Evolutionary conservation across 2,888 invertebrate species (phyloP).

Genomic region (Dicyrtoma fusca): DNA sequence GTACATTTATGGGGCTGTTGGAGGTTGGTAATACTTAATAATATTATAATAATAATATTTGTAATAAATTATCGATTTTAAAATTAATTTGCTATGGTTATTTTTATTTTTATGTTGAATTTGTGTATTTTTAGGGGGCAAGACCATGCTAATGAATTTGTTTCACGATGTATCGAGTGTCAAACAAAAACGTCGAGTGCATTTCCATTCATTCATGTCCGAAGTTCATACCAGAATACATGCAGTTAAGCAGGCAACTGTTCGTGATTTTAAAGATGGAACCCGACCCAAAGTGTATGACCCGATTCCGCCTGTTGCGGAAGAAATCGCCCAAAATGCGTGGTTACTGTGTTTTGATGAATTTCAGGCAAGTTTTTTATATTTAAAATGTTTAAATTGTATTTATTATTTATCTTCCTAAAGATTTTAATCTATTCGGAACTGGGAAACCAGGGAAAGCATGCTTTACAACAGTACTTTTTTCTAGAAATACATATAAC

Average conservation of each 20-base stretch:
- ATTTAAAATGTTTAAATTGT: not conserved
- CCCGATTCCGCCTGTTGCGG: conserved; percentile 92
- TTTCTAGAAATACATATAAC: too few species aligned
- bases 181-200: conserved; percentile 71
- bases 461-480: too few species aligned
- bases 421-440: too few species aligned
- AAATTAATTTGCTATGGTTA: not conserved
- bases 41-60: not conserved
- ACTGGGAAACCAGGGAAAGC: too few species aligned
- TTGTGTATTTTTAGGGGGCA: conserved; percentile 70
- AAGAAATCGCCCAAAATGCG: conserved; percentile 78
- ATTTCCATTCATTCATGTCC: conserved; percentile 97
- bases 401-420: too few species aligned
- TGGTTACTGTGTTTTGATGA: conserved; percentile 98
- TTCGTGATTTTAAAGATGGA: conserved; percentile 61
- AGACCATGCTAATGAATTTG: conserved; percentile 99
- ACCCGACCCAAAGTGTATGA: conserved; percentile 77
- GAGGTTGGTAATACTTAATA: conserved; percentile 3
- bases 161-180: conserved; percentile 79
- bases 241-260: conserved; percentile 70
- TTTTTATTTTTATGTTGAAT: not conserved
- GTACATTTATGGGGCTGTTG: conserved; percentile 78
- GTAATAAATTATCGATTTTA: not conserved
- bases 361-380: conserved; percentile 74
- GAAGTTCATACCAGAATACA: conserved; percentile 91